Evolutionary conservation across 2,888 invertebrate species (phyloP).

Genomic region (Macroteleia sp.): DNA sequence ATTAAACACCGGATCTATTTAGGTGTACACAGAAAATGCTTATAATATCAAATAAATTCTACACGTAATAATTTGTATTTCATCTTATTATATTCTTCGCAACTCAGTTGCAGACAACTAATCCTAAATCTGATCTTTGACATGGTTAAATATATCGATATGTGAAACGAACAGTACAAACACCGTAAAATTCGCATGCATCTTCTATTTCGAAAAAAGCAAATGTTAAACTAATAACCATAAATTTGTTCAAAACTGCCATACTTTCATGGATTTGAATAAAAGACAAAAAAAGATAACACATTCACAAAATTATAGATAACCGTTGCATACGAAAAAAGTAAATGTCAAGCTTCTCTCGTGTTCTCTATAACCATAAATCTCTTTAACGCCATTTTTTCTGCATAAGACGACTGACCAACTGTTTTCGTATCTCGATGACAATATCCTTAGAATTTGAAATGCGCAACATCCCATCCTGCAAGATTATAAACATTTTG

Average conservation of each 20-base stretch:
- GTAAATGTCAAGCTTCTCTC: conserved; percentile 30
- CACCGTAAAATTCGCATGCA: no score
- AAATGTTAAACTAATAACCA: conserved; percentile 58
- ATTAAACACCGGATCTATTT: no score
- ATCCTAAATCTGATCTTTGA: no score
- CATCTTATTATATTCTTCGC: no score
- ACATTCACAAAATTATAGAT: conserved; percentile 34
- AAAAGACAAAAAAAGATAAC: conserved; percentile 17
- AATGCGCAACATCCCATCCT: conserved; percentile 18
- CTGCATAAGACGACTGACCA: conserved; percentile 2
- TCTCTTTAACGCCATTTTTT: conserved; percentile 57
- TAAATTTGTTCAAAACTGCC: conserved; percentile 47
- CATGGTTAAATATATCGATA: no score
- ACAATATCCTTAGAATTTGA: conserved; percentile 35
- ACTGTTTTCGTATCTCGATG: conserved; percentile 27
- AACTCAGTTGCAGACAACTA: no score
- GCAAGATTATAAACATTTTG: conserved; percentile 40
- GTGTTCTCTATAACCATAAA: conserved; percentile 50
- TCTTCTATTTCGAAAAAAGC: no score
- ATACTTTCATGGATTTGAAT: conserved; percentile 34
- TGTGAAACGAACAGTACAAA: no score
- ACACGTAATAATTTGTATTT: no score
- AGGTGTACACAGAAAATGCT: no score
- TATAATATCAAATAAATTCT: no score
- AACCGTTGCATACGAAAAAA: conserved; percentile 21